These are phyloP conservation scores for Erythrocercus mccallii DNA, from an alignment of 2,113 vertebrate species.

Conservation along the genomic window DNA sequence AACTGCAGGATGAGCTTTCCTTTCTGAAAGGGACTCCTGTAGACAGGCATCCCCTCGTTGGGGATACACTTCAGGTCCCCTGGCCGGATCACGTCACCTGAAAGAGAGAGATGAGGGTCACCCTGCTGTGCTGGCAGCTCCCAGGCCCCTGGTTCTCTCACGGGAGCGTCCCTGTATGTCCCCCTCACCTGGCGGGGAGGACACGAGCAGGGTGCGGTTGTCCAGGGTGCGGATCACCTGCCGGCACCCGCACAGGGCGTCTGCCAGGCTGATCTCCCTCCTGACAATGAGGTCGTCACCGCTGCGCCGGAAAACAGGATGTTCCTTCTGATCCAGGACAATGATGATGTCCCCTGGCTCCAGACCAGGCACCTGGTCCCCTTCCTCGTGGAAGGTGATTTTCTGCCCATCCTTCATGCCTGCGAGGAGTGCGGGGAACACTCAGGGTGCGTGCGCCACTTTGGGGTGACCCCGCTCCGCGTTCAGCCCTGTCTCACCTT, in stretches of 20 bases:
- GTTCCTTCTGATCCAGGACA: conserved; percentile 63
- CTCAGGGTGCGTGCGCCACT: accelerated
- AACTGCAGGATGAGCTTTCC: conserved; percentile 69
- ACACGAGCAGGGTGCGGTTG: conserved; percentile 57
- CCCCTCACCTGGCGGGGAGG: conserved; percentile 45
- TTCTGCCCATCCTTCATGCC: conserved; percentile 72
- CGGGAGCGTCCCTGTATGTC: accelerated
- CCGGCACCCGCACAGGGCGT: conserved; percentile 64
- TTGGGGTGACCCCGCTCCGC: accelerated
- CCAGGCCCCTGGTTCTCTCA: accelerated
- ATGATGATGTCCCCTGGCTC: conserved; percentile 69
- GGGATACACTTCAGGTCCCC: conserved; percentile 61
- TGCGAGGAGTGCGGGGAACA: accelerated
- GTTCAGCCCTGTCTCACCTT: background rate
- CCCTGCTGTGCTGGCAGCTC: background rate
- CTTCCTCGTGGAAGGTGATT: conserved; percentile 68
- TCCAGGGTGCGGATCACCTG: conserved; percentile 65
- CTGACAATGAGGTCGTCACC: conserved; percentile 41
- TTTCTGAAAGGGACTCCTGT: conserved; percentile 55
- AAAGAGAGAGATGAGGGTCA: accelerated
- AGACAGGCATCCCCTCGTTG: conserved; percentile 69
- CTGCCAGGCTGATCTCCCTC: conserved; percentile 63
- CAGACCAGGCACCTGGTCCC: conserved; percentile 61
- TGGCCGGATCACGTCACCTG: conserved; percentile 62
- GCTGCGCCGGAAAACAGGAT: conserved; percentile 51